Evolutionary conservation across 2,888 invertebrate genomes (phyloP).

Genomic region (Drosophila seclusa): DNA sequence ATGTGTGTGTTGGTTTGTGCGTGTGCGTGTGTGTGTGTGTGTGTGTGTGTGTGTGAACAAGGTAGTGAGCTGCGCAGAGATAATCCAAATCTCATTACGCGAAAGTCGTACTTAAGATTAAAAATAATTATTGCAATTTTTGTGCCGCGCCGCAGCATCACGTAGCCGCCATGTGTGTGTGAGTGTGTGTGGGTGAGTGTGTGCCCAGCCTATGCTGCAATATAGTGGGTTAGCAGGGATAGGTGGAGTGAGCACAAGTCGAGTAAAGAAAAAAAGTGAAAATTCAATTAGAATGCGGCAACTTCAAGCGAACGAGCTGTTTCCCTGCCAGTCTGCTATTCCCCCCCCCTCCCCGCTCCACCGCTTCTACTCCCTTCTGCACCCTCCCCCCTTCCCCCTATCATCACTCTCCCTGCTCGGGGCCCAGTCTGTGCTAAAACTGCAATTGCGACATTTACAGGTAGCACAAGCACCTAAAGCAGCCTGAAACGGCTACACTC

Average conservation of each 20-base stretch:
- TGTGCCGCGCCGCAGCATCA: slow-evolving; percentile 69
- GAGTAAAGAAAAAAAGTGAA: slow-evolving; percentile 65
- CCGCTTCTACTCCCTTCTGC: slow-evolving; percentile 3
- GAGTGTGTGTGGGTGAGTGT: slow-evolving; percentile 46
- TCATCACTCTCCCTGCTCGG: slow-evolving; percentile 14
- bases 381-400: not conserved
- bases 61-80: slow-evolving; percentile 58
- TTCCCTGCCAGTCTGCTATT: slow-evolving; percentile 17
- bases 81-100: slow-evolving; percentile 80
- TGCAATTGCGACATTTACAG: slow-evolving; percentile 71
- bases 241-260: not conserved
- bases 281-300: slow-evolving; percentile 79
- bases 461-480: slow-evolving; percentile 34
- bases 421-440: slow-evolving; percentile 45
- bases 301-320: slow-evolving; percentile 66
- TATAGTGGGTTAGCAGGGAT: not conserved
- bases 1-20: slow-evolving; percentile 5
- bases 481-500: not conserved
- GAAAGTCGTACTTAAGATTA: slow-evolving; percentile 79
- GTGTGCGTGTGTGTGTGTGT: slow-evolving; percentile 6
- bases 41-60: slow-evolving; percentile 9
- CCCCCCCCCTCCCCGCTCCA: not conserved
- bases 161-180: slow-evolving; percentile 59
- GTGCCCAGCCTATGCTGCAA: slow-evolving; percentile 32
- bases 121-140: slow-evolving; percentile 80